Evolutionary conservation across 2,797 vertebrate species (phyloP).

Genomic region (Peromyscus nudipes): DNA sequence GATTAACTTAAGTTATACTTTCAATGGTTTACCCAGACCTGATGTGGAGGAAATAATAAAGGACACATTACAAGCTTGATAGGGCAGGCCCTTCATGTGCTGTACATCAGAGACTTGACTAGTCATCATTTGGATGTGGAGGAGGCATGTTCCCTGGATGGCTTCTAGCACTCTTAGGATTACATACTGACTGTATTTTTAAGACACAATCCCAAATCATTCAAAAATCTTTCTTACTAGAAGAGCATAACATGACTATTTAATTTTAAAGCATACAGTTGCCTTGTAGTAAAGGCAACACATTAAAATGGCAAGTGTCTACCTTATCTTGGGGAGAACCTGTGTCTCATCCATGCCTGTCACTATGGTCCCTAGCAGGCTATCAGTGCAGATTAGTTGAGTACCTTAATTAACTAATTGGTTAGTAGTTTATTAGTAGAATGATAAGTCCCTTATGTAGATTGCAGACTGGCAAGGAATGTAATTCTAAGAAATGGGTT

Average conservation of each 20-base stretch:
- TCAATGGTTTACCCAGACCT: neutral
- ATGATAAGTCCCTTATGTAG: neutral
- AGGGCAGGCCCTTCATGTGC: neutral
- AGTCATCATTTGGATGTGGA: neutral
- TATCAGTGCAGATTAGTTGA: neutral
- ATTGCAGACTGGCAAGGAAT: neutral
- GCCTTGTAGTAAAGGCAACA: neutral
- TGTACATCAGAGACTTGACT: neutral
- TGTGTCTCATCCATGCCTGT: neutral
- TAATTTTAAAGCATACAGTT: neutral
- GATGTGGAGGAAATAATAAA: neutral
- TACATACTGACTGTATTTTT: neutral
- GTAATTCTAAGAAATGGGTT: neutral
- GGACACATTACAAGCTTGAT: neutral
- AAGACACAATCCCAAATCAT: neutral
- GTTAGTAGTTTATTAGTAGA: neutral
- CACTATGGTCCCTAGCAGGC: neutral
- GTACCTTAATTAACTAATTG: neutral
- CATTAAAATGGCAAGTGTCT: neutral
- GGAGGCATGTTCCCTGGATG: neutral
- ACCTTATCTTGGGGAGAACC: neutral
- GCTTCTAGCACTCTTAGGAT: neutral
- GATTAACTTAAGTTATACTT: slow-evolving; percentile 21
- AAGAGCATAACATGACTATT: neutral
- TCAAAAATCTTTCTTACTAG: neutral